A percentile compares a stretch with the other conserved stretches of the same genome.
Conservation (phyloP, 2,888 invertebrate species). For the Flabesymbios commensalis region DNA sequence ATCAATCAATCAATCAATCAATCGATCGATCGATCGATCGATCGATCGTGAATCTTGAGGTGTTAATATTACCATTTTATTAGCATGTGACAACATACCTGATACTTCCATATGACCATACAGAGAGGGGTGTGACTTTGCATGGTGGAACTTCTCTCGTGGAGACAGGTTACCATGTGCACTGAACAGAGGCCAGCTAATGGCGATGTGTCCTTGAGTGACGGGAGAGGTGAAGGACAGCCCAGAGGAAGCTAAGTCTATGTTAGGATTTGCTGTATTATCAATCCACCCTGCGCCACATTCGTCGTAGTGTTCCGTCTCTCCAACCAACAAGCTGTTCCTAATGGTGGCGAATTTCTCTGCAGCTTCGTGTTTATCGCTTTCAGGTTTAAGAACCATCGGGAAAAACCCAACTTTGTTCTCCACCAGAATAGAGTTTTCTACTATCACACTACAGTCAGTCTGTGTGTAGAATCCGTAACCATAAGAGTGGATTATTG, state of each 20-base stretch:
- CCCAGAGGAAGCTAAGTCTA: no score
- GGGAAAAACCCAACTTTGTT: constrained; percentile 44
- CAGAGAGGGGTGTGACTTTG: background rate
- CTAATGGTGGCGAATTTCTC: constrained; percentile 15
- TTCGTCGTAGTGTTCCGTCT: no score
- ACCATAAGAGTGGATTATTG: constrained; percentile 43
- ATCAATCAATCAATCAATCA: no score
- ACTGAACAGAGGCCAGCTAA: constrained; percentile 40
- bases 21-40: no score
- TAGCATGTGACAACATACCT: constrained; percentile 27
- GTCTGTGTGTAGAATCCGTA: constrained; percentile 46
- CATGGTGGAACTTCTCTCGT: constrained; percentile 34
- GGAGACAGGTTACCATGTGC: constrained; percentile 42
- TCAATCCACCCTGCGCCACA: no score
- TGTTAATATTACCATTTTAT: no score
- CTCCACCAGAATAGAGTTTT: constrained; percentile 41
- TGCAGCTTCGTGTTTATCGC: constrained; percentile 1
- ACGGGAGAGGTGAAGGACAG: no score
- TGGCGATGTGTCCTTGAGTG: background rate
- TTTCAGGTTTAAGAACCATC: constrained; percentile 42
- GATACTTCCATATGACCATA: background rate
- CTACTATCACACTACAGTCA: constrained; percentile 25
- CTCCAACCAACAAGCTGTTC: constrained; percentile 46
- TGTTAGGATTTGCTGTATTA: no score
- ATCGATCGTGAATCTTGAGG: no score